These are phyloP conservation scores for Callocephalon fimbriatum DNA, from an alignment of 2,113 vertebrate species.

Conservation along the genomic window DNA sequence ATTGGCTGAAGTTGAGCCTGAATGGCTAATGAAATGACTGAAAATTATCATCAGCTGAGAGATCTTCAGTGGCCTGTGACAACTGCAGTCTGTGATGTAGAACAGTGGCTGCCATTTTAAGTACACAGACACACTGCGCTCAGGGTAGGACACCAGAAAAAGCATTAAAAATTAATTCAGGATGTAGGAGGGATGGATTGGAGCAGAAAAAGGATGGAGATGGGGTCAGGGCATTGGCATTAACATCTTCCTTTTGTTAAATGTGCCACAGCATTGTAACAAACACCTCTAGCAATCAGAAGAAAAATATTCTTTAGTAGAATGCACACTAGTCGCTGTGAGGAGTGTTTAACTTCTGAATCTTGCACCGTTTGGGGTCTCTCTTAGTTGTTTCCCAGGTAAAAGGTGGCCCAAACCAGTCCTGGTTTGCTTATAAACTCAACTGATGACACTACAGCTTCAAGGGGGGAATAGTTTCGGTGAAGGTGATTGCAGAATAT, in stretches of 20 bases:
- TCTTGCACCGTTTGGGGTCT: neutral
- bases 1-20: slow-evolving; percentile 27
- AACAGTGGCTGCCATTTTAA: neutral
- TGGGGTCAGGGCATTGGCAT: neutral
- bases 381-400: neutral
- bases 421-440: neutral
- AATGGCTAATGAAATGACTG: slow-evolving; percentile 21
- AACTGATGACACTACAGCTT: neutral
- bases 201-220: neutral
- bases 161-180: neutral
- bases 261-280: neutral
- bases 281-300: neutral
- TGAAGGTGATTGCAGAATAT: neutral
- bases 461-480: neutral
- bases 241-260: neutral
- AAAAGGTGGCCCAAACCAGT: neutral
- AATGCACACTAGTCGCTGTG: accelerated
- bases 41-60: slow-evolving; percentile 5
- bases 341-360: neutral
- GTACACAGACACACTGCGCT: neutral
- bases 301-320: neutral
- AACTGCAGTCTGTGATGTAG: neutral
- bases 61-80: slow-evolving; percentile 24
- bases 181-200: neutral
- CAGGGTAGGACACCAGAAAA: neutral